These are phyloP conservation scores for Ips typographus DNA, from an alignment of 1,140 invertebrate species.

Conservation along the genomic window DNA sequence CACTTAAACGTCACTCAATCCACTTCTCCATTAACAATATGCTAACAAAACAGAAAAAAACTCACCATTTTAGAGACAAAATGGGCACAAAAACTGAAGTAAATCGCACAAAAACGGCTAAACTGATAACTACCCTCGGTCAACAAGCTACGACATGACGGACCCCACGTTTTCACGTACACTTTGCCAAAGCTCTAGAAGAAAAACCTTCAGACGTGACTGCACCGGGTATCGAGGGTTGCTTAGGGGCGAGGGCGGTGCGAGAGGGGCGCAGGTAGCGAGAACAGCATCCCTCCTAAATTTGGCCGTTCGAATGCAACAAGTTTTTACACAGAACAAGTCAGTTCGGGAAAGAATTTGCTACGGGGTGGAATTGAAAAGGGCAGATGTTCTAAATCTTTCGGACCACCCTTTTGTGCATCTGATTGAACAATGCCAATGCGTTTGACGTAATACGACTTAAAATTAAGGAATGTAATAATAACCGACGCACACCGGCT, in stretches of 20 bases:
- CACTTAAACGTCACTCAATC: no score
- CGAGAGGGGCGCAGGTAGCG: slow-evolving; percentile 22
- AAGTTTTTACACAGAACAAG: slow-evolving; percentile 11
- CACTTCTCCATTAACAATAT: no score
- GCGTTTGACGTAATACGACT: no score
- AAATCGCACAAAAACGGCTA: background rate
- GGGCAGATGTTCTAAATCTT: background rate
- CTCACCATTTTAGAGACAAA: slow-evolving; percentile 16
- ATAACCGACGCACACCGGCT: background rate
- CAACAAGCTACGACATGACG: slow-evolving; percentile 6
- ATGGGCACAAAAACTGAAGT: background rate
- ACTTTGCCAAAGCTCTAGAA: slow-evolving; percentile 24
- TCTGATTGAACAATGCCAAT: no score
- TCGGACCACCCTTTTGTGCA: no score
- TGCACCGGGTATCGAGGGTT: slow-evolving; percentile 24
- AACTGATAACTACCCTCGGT: slow-evolving; percentile 17
- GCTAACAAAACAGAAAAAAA: background rate
- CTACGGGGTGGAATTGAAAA: background rate
- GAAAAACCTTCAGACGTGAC: slow-evolving; percentile 14
- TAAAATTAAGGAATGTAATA: background rate
- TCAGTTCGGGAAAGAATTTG: background rate
- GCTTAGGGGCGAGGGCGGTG: slow-evolving; percentile 10
- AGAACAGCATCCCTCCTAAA: slow-evolving; percentile 24
- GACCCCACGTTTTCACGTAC: slow-evolving; percentile 19
- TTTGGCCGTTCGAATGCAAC: slow-evolving; percentile 6